phyloP scores from a whole-genome alignment of 2,888 invertebrate species.

The Rhaphigaster nebulosa region DNA sequence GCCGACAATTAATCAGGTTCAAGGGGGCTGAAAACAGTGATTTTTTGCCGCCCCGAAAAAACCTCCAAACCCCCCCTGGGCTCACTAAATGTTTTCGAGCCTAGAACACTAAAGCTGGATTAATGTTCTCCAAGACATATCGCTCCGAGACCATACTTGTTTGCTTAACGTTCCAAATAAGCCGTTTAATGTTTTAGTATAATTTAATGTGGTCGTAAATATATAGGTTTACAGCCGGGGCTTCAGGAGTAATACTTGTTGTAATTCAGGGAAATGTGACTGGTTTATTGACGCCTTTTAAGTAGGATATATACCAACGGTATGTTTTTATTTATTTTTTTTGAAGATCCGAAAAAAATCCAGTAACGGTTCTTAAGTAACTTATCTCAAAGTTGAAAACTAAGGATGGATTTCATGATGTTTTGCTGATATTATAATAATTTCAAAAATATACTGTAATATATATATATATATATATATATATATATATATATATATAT shows the following conservation, averaged over 20 bases:
- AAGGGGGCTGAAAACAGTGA: background rate
- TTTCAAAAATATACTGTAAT: too few species aligned
- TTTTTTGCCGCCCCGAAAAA: constrained; percentile 17
- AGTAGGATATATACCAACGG: background rate
- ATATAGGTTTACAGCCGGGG: background rate
- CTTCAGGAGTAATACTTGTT: background rate
- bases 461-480: too few species aligned
- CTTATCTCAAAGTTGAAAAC: background rate
- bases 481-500: too few species aligned
- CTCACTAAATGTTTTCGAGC: constrained; percentile 25
- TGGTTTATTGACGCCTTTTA: background rate
- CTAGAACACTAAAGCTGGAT: constrained; percentile 15
- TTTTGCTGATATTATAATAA: too few species aligned
- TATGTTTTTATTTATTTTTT: background rate
- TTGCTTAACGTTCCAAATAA: background rate
- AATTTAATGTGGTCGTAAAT: constrained; percentile 28
- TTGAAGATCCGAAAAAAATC: background rate
- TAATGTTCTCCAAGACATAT: background rate
- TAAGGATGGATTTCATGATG: background rate
- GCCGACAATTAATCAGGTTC: constrained; percentile 34
- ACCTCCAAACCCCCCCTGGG: background rate
- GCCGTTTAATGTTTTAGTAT: constrained; percentile 41
- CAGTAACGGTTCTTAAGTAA: background rate
- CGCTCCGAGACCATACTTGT: background rate
- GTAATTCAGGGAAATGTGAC: background rate